phyloP scores from a whole-genome alignment of 2,113 vertebrate genomes.

The Amia ocellicauda region DNA sequence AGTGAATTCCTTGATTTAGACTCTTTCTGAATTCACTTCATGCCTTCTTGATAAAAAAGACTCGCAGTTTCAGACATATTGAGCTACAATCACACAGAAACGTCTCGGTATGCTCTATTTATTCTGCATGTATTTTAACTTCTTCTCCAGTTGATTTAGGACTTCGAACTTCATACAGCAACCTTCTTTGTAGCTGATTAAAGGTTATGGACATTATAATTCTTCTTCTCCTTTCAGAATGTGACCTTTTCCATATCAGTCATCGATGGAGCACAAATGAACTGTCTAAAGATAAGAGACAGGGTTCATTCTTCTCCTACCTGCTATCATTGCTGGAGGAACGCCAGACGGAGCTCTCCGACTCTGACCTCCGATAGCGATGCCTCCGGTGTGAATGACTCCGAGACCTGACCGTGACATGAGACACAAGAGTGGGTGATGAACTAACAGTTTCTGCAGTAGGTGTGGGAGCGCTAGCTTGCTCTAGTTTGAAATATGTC shows the following conservation, averaged over 20 bases:
- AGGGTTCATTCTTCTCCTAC: conserved; percentile 48
- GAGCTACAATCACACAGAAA: too few species aligned
- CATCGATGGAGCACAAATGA: conserved; percentile 43
- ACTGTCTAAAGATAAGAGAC: conserved; percentile 51
- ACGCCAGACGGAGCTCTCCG: conserved; percentile 68
- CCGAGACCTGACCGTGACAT: conserved; percentile 67
- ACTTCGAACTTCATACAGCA: too few species aligned
- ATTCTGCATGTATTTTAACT: too few species aligned
- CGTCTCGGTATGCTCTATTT: too few species aligned
- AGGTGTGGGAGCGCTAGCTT: neutral
- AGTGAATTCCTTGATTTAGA: too few species aligned
- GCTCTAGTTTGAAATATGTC: neutral
- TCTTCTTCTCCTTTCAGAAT: conserved; percentile 20
- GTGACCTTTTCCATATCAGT: conserved; percentile 63
- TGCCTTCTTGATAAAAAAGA: too few species aligned
- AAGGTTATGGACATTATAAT: too few species aligned
- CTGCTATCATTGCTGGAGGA: conserved; percentile 75
- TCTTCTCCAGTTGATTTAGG: too few species aligned
- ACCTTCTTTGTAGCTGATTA: too few species aligned
- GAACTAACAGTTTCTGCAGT: conserved; percentile 4
- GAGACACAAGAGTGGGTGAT: conserved; percentile 11
- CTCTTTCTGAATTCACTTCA: too few species aligned
- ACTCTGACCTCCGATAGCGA: conserved; percentile 67
- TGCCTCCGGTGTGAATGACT: conserved; percentile 71
- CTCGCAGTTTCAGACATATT: too few species aligned